These are phyloP conservation scores for Lampropteryx suffumata DNA, from an alignment of 2,888 invertebrate genomes.

Conservation along the genomic window DNA sequence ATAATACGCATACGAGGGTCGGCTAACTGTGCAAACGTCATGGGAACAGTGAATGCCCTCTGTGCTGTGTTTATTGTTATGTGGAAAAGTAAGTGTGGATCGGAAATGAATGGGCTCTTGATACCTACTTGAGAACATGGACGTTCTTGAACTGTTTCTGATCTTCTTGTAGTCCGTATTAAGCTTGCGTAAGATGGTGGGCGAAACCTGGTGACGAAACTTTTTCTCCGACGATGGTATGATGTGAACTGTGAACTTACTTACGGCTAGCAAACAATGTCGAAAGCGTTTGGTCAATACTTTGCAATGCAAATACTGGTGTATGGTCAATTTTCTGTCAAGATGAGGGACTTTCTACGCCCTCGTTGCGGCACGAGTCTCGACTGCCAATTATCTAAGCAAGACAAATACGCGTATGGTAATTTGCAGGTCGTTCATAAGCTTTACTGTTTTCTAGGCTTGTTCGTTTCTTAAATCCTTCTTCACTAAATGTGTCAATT, in stretches of 20 bases:
- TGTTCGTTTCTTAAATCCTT: conserved; percentile 29
- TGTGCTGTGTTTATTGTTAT: conserved; percentile 41
- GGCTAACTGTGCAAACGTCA: conserved; percentile 62
- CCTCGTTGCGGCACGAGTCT: conserved; percentile 57
- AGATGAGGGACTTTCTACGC: conserved; percentile 71
- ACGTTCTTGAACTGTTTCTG: no score
- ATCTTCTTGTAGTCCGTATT: no score
- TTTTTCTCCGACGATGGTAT: no score
- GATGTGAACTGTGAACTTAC: no score
- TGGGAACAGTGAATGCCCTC: conserved; percentile 58
- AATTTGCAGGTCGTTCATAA: conserved; percentile 49
- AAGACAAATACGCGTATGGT: conserved; percentile 62
- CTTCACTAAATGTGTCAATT: conserved; percentile 3
- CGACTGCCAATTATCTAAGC: conserved; percentile 61
- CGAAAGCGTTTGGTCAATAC: conserved; percentile 52
- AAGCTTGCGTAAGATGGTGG: no score
- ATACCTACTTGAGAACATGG: not conserved
- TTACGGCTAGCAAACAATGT: conserved; percentile 46
- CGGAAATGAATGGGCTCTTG: conserved; percentile 33
- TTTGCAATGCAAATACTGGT: conserved; percentile 68
- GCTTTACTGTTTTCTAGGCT: conserved; percentile 45
- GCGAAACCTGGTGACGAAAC: no score
- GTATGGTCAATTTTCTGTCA: conserved; percentile 72
- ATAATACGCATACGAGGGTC: conserved; percentile 38
- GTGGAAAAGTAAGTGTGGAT: conserved; percentile 25